A percentile compares a stretch with the other conserved stretches of the same genome.
These are phyloP conservation scores for Nomada ruficornis DNA, from an alignment of 2,888 invertebrate species.

Conservation along the genomic window DNA sequence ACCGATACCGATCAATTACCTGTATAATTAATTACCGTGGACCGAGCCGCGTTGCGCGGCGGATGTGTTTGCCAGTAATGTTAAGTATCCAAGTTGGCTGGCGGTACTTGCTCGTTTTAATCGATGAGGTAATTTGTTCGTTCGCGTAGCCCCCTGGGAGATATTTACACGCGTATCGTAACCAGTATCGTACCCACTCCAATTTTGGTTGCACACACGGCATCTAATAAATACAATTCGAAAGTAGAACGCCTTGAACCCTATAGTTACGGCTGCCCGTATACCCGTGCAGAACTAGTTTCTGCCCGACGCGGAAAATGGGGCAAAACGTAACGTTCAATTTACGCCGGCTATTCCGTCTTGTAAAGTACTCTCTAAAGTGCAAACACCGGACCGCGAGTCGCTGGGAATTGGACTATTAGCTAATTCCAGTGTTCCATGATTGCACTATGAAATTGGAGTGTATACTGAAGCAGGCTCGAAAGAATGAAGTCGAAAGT, in stretches of 20 bases:
- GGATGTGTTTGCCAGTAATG: conserved; percentile 19
- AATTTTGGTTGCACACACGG: conserved; percentile 29
- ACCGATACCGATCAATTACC: conserved; percentile 54
- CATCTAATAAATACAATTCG: conserved; percentile 42
- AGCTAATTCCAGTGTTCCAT: conserved; percentile 21
- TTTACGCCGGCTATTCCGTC: conserved; percentile 19
- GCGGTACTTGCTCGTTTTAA: too few species aligned
- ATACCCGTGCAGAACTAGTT: conserved; percentile 38
- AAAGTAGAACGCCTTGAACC: conserved; percentile 55
- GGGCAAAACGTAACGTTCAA: conserved; percentile 23
- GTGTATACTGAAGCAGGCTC: not conserved
- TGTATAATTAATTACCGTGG: conserved; percentile 45
- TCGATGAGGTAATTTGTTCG: not conserved
- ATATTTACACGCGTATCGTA: too few species aligned
- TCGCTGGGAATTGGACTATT: conserved; percentile 17
- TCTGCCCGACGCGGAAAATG: conserved; percentile 35
- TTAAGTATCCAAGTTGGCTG: not conserved
- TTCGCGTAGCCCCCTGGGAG: not conserved
- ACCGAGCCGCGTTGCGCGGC: conserved; percentile 7
- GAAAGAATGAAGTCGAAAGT: not conserved
- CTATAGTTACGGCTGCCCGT: not conserved
- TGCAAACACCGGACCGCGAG: conserved; percentile 14
- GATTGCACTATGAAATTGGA: not conserved
- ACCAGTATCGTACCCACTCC: not conserved
- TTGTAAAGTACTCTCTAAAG: not conserved